Evolutionary conservation across 2,888 invertebrate genomes (phyloP).

Genomic region (Hydraecia micacea): DNA sequence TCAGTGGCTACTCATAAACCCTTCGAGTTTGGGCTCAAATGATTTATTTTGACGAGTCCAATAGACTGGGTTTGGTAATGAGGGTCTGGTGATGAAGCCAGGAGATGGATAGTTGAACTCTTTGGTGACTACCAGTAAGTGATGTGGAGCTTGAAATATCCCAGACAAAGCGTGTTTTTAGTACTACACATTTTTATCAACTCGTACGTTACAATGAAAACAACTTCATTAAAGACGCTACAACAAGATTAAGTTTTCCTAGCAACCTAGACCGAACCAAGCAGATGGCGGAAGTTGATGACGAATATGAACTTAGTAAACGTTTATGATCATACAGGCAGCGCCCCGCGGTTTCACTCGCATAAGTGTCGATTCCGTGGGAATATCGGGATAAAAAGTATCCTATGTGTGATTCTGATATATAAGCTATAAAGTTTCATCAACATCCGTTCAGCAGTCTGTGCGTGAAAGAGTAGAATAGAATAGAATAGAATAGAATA

Average conservation of each 20-base stretch:
- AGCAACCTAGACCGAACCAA: background rate
- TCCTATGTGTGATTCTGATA: too few species aligned
- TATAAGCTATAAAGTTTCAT: too few species aligned
- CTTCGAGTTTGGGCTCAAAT: background rate
- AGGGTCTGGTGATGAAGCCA: background rate
- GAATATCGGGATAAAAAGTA: too few species aligned
- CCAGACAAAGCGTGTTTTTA: too few species aligned
- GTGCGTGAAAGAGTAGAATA: too few species aligned
- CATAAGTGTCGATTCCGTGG: too few species aligned
- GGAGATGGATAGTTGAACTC: background rate
- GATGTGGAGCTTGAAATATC: too few species aligned
- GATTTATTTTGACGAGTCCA: background rate
- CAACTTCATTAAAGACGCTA: background rate
- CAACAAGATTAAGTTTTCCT: background rate
- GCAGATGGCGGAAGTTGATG: background rate
- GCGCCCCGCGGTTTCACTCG: too few species aligned
- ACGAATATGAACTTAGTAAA: background rate
- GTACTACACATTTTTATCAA: background rate
- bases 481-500: too few species aligned
- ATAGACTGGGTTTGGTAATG: background rate
- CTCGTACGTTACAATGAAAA: background rate
- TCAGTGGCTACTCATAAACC: too few species aligned
- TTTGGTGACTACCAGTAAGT: background rate
- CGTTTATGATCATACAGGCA: too few species aligned
- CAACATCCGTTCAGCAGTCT: too few species aligned